Percentiles rank a stretch among this genome's conserved stretches.
These are phyloP conservation scores for Mus spicilegus DNA, from an alignment of 2,113 vertebrate species.

Conservation along the genomic window DNA sequence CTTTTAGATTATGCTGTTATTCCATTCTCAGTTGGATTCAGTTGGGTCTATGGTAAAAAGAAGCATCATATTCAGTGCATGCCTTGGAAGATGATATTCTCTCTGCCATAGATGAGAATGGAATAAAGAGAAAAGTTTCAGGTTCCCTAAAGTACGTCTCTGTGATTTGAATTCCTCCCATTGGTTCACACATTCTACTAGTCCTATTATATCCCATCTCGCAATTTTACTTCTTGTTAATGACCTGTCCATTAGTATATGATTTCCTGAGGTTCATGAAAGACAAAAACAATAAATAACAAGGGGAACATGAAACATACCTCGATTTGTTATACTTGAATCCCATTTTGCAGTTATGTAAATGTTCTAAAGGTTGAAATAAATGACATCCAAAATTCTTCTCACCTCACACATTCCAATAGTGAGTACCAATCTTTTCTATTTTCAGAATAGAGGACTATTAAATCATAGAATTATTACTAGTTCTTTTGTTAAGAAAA, in stretches of 20 bases:
- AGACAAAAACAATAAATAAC: not conserved
- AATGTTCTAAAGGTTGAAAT: not conserved
- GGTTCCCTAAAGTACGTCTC: no score
- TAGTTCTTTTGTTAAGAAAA: not conserved
- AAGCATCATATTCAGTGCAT: not conserved
- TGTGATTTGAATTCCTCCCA: not conserved
- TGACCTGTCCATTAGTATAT: not conserved
- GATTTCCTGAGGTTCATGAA: not conserved
- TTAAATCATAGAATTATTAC: not conserved
- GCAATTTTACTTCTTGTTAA: not conserved
- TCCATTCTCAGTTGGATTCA: not conserved
- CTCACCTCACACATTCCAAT: not conserved
- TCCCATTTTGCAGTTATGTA: not conserved
- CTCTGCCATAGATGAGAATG: not conserved
- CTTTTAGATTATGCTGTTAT: not conserved
- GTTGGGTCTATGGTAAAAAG: accelerated
- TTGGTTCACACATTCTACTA: not conserved
- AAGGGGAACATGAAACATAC: not conserved
- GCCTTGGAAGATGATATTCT: not conserved
- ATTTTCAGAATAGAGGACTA: not conserved
- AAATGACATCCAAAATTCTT: not conserved
- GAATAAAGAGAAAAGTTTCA: not conserved
- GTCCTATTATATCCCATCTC: not conserved
- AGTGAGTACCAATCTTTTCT: not conserved
- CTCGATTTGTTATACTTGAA: not conserved